Conservation (phyloP, 2,113 vertebrate species). For the Sinocyclocheilus rhinocerous region DNA sequence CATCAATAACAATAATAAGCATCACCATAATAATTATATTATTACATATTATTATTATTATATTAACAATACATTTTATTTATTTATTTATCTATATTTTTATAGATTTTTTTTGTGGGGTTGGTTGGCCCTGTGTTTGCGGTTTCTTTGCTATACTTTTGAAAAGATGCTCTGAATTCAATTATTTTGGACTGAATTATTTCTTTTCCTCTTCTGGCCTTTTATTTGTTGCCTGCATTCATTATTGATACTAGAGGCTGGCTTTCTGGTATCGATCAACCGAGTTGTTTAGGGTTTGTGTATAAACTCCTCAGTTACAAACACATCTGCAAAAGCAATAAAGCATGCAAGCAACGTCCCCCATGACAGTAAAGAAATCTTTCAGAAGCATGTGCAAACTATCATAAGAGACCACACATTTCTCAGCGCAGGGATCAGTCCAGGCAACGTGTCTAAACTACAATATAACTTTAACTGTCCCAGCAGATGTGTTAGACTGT, state of each 20-base stretch:
- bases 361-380: not conserved
- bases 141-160: not conserved
- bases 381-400: not conserved
- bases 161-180: not conserved
- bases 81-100: not conserved
- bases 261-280: not conserved
- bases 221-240: not conserved
- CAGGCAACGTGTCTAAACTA: not conserved
- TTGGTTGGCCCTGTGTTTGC: not conserved
- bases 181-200: not conserved
- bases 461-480: slow-evolving; percentile 5
- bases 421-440: not conserved
- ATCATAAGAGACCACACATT: slow-evolving; percentile 3
- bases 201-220: not conserved
- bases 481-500: not conserved
- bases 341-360: not conserved
- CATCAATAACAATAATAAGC: not conserved
- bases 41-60: not conserved
- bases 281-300: not conserved
- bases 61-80: not conserved
- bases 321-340: slow-evolving; percentile 21
- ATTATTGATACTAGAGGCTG: not conserved
- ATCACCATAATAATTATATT: too few relatives aligned
- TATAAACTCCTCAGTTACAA: not conserved
- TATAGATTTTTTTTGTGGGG: not conserved